A percentile compares a stretch with the other conserved stretches of the same genome.
phyloP scores from a whole-genome alignment of 2,888 invertebrate genomes.

The Teleiodes luculella region DNA sequence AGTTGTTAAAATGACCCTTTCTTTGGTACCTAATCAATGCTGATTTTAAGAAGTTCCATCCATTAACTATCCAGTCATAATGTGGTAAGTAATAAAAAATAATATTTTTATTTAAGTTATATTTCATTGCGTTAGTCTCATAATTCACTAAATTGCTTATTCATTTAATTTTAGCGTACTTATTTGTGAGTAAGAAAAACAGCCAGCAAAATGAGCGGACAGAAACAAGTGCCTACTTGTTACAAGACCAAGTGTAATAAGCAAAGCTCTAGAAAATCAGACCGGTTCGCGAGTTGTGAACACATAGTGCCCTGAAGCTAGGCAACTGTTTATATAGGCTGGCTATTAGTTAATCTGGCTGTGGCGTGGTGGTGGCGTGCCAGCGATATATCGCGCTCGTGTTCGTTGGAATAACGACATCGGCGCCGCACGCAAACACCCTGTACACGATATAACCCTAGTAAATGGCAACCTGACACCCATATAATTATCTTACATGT shows the following conservation, averaged over 20 bases:
- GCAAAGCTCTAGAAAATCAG: background rate
- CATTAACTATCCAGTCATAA: no score
- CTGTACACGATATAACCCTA: slow-evolving; percentile 4
- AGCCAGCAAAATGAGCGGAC: no score
- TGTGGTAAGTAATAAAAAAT: no score
- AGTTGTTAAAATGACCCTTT: no score
- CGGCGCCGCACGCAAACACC: slow-evolving; percentile 27
- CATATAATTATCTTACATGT: slow-evolving; percentile 15
- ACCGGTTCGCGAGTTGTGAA: background rate
- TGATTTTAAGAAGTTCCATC: no score
- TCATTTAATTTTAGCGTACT: no score
- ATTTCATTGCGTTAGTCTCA: no score
- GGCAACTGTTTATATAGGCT: background rate
- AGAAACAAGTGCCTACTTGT: no score
- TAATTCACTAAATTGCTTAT: no score
- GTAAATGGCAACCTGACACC: slow-evolving; percentile 8
- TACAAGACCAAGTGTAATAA: background rate
- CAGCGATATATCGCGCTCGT: slow-evolving; percentile 23
- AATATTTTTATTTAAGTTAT: no score
- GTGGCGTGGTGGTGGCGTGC: background rate
- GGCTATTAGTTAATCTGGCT: background rate
- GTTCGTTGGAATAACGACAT: slow-evolving; percentile 38
- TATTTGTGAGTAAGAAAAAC: no score
- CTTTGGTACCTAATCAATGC: no score
- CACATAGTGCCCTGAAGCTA: background rate